Evolutionary conservation across 2,888 invertebrate species (phyloP), one percentile per base, ranked within the genome.

Genomic region (Ornithoptera alexandrae): DNA sequence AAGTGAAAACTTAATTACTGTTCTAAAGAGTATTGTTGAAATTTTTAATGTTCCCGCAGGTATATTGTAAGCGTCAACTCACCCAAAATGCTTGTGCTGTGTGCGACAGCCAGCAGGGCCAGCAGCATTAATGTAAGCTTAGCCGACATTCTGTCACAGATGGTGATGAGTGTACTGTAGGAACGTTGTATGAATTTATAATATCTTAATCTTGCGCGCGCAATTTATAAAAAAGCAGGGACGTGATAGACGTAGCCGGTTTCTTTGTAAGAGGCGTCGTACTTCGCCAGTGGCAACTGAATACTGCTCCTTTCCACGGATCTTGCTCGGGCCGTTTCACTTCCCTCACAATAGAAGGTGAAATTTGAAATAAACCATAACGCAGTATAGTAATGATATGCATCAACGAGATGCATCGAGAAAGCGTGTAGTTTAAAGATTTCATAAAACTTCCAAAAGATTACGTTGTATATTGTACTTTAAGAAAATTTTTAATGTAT

Each of bases 341-440:
- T 85, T 84, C 86, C 79, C 85, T 86, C 83, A 90, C 90, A 92
- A 92, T 90, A 90, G 92, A 91, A 91, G 91, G 92, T 92, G 92
- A 92, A 92, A 92, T 89, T 92, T 90, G 88, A 78, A 92, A 89
- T 91, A 90, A 92, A 89, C 86, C 87, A 89, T 90, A 90, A 90
- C 87, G 81, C 81, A 77, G 84, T 84, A 81, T 77, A 79, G 81
- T 88, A 87, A 88, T 86, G 82, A 86, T 80, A 87, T 92, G 90
- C 89, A 90, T 77, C 79, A 50, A 60, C n/a, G 67, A 61, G 62
- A 67, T 56, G 67, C 67, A 65, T 58, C 20, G 85, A 83, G 90
- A 92, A 90, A 92, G 91, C 85, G 78, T 60, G 53, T 22, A n/a
- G 50, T 17, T 53, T 24, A 18, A 36, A 60, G 59, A 39, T 18